A percentile compares a stretch with the other conserved stretches of the same genome.
Conservation (phyloP, 2,888 invertebrate species). For the Ophioninae sp. region DNA sequence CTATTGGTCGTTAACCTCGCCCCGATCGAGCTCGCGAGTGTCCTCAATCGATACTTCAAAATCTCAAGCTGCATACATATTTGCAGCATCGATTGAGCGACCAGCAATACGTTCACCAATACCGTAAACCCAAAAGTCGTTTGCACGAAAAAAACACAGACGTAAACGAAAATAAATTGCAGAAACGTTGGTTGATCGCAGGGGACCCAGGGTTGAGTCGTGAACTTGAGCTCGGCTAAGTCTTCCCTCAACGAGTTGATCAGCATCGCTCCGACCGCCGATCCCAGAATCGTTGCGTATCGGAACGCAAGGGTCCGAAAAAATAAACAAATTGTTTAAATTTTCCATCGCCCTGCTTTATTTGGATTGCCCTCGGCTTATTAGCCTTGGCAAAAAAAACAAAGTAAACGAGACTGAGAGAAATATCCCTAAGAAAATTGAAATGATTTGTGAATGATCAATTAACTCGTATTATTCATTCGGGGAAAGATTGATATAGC, state of each 20-base stretch:
- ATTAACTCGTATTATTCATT: too few relatives aligned
- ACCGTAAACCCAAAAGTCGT: not conserved
- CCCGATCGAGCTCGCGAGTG: not conserved
- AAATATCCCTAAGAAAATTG: too few relatives aligned
- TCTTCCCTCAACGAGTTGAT: not conserved
- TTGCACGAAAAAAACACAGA: slow-evolving; percentile 5
- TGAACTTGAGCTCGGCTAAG: not conserved
- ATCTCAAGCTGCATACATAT: slow-evolving; percentile 22
- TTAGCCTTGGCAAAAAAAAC: too few relatives aligned
- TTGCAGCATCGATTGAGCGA: slow-evolving; percentile 25
- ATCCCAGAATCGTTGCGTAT: not conserved
- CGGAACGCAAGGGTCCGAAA: slow-evolving; percentile 19
- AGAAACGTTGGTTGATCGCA: not conserved
- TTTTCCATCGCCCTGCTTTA: too few relatives aligned
- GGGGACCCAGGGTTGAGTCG: not conserved
- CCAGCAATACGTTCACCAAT: not conserved
- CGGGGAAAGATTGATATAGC: too few relatives aligned
- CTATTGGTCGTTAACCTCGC: not conserved
- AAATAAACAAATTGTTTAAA: not conserved
- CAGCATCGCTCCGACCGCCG: not conserved
- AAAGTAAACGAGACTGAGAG: too few relatives aligned
- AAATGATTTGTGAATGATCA: too few relatives aligned
- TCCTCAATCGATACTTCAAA: slow-evolving; percentile 9
- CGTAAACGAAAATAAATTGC: not conserved
- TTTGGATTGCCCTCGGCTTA: too few relatives aligned